Conservation (phyloP, 2,888 invertebrate genomes). For the Diaphora mendica region DNA sequence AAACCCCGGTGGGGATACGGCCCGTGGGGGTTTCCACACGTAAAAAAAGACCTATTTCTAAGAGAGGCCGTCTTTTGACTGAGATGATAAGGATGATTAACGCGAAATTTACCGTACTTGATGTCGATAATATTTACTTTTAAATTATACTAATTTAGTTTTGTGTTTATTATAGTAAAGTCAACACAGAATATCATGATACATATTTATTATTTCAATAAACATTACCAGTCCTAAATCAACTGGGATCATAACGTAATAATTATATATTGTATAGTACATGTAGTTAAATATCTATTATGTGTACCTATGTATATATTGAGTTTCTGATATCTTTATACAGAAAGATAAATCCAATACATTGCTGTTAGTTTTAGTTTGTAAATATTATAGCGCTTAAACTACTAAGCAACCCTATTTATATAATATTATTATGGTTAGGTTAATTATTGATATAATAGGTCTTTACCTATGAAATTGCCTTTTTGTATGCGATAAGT, state of each 20-base stretch:
- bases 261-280: background rate
- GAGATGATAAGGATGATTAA: too few species aligned
- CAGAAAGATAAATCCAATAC: background rate
- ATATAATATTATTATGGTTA: too few species aligned
- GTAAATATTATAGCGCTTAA: background rate
- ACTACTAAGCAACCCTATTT: too few species aligned
- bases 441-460: too few species aligned
- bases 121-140: background rate
- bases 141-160: slow-evolving; percentile 7
- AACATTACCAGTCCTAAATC: slow-evolving; percentile 14
- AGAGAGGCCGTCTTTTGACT: too few species aligned
- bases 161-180: background rate
- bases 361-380: background rate
- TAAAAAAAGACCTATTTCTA: too few species aligned
- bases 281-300: background rate
- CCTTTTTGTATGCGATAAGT: too few species aligned
- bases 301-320: background rate
- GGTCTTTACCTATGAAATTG: too few species aligned
- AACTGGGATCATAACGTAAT: slow-evolving; percentile 6
- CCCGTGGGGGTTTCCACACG: too few species aligned
- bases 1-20: too few species aligned
- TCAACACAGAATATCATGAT: background rate
- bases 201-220: slow-evolving; percentile 8
- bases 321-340: background rate
- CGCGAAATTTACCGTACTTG: background rate